phyloP scores from a whole-genome alignment of 2,113 vertebrate species.

The Progne subis region DNA sequence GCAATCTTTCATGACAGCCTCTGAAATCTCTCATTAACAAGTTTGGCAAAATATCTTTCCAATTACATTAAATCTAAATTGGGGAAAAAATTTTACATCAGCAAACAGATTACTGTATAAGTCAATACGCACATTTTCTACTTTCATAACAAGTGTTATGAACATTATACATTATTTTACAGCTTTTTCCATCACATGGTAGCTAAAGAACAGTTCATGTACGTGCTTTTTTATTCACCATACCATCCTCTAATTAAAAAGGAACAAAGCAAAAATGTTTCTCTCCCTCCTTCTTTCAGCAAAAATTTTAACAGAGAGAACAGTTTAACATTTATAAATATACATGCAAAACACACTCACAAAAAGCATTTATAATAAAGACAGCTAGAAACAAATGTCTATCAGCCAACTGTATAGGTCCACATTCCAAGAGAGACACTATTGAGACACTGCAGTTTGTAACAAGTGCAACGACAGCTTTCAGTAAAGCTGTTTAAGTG shows the following conservation, averaged over 20 bases:
- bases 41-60: conserved; percentile 12
- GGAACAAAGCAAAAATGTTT: not conserved
- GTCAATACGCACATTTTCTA: not conserved
- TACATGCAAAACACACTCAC: not conserved
- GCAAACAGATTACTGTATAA: not conserved
- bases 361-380: not conserved
- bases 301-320: not conserved
- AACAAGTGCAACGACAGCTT: not conserved
- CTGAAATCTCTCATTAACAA: not conserved
- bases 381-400: not conserved
- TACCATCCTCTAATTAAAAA: not conserved
- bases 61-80: conserved; percentile 19
- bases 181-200: not conserved
- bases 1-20: not conserved
- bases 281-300: not conserved
- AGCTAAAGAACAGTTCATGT: not conserved
- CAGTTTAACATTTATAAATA: not conserved
- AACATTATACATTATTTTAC: not conserved
- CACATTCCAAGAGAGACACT: not conserved
- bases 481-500: not conserved
- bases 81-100: not conserved
- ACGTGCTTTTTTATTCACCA: not conserved
- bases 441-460: not conserved
- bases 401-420: not conserved
- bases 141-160: not conserved